Base-by-base conservation (phyloP, 2,888 invertebrate species). In the Heliconius hortense region DNA sequence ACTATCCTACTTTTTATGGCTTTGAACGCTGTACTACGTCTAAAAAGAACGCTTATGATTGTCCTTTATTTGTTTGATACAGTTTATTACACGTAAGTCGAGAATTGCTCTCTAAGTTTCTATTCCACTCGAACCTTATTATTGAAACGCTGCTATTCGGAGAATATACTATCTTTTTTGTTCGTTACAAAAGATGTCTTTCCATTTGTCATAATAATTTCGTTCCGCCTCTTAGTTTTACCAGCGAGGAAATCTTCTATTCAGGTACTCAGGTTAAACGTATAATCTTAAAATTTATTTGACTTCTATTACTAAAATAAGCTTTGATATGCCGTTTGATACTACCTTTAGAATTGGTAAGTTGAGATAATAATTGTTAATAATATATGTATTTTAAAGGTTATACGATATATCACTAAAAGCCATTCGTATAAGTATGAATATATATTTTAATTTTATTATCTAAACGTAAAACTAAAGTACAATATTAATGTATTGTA, bases 1-100 rank as follows among this genome's bases (percentile, higher is more conserved):
- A 90, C 86, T 84, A 88, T 88, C 85, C 89, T 89, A 89, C 87
- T 89, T 92, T 91, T 92, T 92, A 93, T 88, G 89, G 89, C 88
- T 90, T 89, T 24, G 89, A 88, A 90, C 89, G 83, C 82, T 81
- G 88, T 88, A 89, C 90, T 88, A 89, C 84, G 86, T 86, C 87
- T 86, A 82, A 87, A 85, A 84, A 85, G 83, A 86, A 85, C 85
- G 85, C 87, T 88, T 88, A 86, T 86, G 83, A 87, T 86, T 87
- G 87, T 85, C 86, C 85, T 89, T 89, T 90, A 90, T 91, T 88
- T 87, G 86, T 88, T 87, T 87, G 86, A 88, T 90, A 89, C 84
- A 87, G 85, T 89, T 89, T 90, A 90, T 90, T 86, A 86, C 84
- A 83, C 84, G 83, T 86, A 86, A 87, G 86, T 86, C 84, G 86